phyloP scores from a whole-genome alignment of 2,113 vertebrate species.

The Corvus hawaiiensis region DNA sequence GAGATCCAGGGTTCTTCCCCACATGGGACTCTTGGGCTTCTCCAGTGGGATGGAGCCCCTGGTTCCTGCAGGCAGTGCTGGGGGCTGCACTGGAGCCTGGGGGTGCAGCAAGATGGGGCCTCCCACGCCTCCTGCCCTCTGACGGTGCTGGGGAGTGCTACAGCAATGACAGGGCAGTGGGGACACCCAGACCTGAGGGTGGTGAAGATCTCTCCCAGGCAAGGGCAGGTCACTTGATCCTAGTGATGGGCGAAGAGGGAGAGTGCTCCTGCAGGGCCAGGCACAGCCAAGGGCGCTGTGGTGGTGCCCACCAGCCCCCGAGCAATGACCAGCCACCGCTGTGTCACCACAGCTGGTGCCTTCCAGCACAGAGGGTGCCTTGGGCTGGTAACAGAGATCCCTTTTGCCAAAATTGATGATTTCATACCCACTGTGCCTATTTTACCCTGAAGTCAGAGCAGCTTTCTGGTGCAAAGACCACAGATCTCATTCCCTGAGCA shows the following conservation, averaged over 20 bases:
- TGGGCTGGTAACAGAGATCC: rapidly evolving
- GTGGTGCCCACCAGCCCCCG: rapidly evolving
- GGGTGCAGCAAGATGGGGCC: not conserved
- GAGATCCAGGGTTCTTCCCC: not conserved
- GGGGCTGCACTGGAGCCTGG: rapidly evolving
- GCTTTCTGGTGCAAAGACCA: not conserved
- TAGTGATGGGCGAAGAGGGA: not conserved
- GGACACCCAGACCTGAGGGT: not conserved
- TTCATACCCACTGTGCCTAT: not conserved
- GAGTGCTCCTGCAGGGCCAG: not conserved
- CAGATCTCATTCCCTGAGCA: not conserved
- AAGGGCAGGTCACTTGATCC: not conserved
- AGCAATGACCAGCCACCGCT: rapidly evolving
- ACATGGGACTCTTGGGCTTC: not conserved
- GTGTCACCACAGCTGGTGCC: not conserved
- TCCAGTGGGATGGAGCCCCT: not conserved
- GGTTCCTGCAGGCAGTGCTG: not conserved
- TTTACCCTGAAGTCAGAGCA: not conserved
- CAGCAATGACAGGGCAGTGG: not conserved
- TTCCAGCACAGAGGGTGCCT: not conserved
- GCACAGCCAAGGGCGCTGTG: rapidly evolving
- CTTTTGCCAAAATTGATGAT: not conserved
- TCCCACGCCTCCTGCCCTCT: rapidly evolving
- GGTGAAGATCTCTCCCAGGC: not conserved
- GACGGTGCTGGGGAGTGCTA: rapidly evolving